Conservation (phyloP, 2,113 vertebrate genomes). For the Polyodon spathula region DNA sequence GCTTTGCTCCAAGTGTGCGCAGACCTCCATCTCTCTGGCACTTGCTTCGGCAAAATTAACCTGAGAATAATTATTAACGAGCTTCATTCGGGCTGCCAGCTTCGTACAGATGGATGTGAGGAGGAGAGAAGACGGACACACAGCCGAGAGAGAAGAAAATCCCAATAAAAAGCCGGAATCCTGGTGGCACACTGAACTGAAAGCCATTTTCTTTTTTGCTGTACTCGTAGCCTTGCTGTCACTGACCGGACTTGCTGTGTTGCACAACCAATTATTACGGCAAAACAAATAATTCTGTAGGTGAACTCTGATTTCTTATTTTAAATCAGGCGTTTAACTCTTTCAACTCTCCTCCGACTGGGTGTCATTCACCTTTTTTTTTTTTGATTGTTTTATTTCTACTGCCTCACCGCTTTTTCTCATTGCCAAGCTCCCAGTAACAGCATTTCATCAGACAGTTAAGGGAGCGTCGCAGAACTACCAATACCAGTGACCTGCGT, state of each 20-base stretch:
- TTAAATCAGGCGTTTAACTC: too few species aligned
- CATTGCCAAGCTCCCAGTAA: background rate
- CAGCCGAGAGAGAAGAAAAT: background rate
- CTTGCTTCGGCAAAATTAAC: constrained; percentile 17
- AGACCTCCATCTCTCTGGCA: constrained; percentile 22
- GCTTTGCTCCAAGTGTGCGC: constrained; percentile 23
- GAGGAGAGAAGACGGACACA: background rate
- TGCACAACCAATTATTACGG: too few species aligned
- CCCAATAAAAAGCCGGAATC: constrained; percentile 1
- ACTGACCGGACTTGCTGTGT: background rate
- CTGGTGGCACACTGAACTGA: constrained; percentile 6
- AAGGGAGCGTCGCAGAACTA: constrained; percentile 33
- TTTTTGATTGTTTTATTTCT: background rate
- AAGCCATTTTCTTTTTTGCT: constrained; percentile 35
- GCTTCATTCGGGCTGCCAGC: constrained; percentile 32
- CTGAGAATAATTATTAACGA: constrained; percentile 8
- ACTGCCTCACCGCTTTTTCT: background rate
- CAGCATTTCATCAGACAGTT: constrained; percentile 55
- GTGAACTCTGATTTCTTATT: too few species aligned
- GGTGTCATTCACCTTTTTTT: too few species aligned
- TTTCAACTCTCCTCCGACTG: too few species aligned
- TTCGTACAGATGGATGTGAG: constrained; percentile 14
- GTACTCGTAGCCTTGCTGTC: background rate
- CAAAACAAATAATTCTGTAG: too few species aligned
- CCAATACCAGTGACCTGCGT: background rate